Conservation (phyloP, 2,888 invertebrate genomes). For the Glyphotaelius pellucidus region DNA sequence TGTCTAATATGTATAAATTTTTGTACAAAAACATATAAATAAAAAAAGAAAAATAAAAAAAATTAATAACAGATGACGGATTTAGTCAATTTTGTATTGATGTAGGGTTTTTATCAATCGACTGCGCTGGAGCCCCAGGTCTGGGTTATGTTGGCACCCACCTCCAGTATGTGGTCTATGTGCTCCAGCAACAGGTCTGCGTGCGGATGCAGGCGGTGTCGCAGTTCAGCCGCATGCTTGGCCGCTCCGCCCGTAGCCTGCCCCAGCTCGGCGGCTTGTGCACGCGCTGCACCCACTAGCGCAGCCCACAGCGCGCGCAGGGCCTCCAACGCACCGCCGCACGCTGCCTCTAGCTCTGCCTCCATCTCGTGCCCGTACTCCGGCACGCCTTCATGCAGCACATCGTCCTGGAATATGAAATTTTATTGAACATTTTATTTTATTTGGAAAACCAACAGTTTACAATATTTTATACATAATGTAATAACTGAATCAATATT, state of each 20-base stretch:
- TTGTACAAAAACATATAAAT: no score
- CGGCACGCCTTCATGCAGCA: constrained; percentile 62
- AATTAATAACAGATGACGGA: no score
- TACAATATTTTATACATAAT: no score
- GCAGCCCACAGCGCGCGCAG: constrained; percentile 79
- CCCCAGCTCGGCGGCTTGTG: constrained; percentile 90
- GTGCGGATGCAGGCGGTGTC: constrained; percentile 93
- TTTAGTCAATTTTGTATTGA: no score
- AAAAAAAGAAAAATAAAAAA: no score
- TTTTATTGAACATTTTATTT: background rate
- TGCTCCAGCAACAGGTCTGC: constrained; percentile 97
- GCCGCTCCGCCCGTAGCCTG: constrained; percentile 84
- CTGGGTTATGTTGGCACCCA: constrained; percentile 70
- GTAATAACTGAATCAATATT: no score
- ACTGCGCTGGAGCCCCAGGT: no score
- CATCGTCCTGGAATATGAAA: constrained; percentile 61
- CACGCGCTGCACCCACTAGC: constrained; percentile 89
- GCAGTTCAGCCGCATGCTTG: constrained; percentile 82
- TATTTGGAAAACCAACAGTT: background rate
- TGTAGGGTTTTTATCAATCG: no score
- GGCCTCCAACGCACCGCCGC: constrained; percentile 69
- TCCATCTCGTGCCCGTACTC: constrained; percentile 63
- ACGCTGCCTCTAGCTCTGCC: constrained; percentile 71
- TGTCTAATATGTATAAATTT: no score
- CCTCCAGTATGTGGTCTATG: constrained; percentile 98